Evolutionary conservation across 2,113 vertebrate genomes (phyloP), one percentile per base, ranked within the genome.

Genomic region (Rhagologus leucostigma): DNA sequence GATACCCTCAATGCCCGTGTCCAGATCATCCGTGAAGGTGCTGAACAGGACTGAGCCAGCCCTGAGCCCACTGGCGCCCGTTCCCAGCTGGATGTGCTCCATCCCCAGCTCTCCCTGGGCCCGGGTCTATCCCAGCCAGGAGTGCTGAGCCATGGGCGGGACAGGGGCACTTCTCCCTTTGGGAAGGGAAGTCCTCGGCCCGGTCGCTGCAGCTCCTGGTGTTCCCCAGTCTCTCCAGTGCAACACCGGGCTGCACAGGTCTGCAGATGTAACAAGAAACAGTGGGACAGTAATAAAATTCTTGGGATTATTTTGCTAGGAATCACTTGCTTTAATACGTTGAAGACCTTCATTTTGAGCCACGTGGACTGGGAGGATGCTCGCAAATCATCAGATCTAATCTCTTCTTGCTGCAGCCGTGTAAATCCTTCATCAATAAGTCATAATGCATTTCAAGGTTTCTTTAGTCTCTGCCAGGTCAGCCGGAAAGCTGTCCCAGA

Each of bases 391-490:
- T 44, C 77, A 37, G 65, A 11, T 64, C 3, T 22, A 16, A 53
- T 79, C 62, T 87, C 77, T 22, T 18, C 63, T 63, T 44, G 81
- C 44, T 91, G 78, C 84, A 56, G 57, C 84, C 15, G 0, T 47
- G 41, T 60, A 63, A 91, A 89, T 67, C 67, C 71, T 68, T 62
- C 53, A 89, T 93, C 55, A 94, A 67, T 75, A 85, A 89, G 55
- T 88, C 90, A 33, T 14, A 22, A 63, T 14, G 2, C 46, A 13
- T 64, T 65, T 60, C 14, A 35, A 83, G 75, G 71, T 49, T 91
- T 21, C 84, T 69, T 83, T 42, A 73, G 83, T 97, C 85, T 93
- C 75, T 86, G 90, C 94, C 37, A 83, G 90, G 92, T 95, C 92
- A 92, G 20, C 82, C 0, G 30, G 92, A 95, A 97, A 92, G 85